These are phyloP conservation scores for Puffinus mauretanicus DNA, from an alignment of 2,113 vertebrate genomes.

Conservation along the genomic window DNA sequence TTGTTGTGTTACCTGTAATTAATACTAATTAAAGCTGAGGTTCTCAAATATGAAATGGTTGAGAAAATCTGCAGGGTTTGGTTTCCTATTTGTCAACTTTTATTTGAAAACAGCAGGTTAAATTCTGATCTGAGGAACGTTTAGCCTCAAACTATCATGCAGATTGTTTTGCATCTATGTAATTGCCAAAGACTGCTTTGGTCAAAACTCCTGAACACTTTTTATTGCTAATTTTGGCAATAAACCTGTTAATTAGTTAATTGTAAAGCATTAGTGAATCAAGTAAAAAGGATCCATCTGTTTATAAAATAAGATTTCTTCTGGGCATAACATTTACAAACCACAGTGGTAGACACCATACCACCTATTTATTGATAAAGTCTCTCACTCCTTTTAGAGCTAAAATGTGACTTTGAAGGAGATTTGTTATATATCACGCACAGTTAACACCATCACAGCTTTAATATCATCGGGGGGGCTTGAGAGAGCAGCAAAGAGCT, in stretches of 20 bases:
- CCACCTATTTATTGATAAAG: conserved; percentile 36
- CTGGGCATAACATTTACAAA: conserved; percentile 74
- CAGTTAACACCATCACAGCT: background rate
- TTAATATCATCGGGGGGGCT: background rate
- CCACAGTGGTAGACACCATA: conserved; percentile 5
- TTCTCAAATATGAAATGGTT: conserved; percentile 60
- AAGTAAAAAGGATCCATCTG: conserved; percentile 81
- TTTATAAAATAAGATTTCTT: conserved; percentile 76
- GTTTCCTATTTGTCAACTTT: conserved; percentile 78
- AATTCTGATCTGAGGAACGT: conserved; percentile 69
- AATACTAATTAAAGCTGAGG: conserved; percentile 74
- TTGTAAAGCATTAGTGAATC: conserved; percentile 79
- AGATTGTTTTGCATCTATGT: conserved; percentile 74
- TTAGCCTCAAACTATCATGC: conserved; percentile 77
- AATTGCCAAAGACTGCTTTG: conserved; percentile 78
- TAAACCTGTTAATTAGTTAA: conserved; percentile 84
- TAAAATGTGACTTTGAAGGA: conserved; percentile 31
- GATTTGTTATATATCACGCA: background rate
- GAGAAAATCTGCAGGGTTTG: conserved; percentile 71
- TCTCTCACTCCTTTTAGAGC: background rate
- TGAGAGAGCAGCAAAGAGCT: background rate
- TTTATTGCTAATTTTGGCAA: conserved; percentile 81
- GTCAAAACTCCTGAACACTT: conserved; percentile 77
- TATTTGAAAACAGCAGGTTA: conserved; percentile 80
- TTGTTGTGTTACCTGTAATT: conserved; percentile 70